These are phyloP conservation scores for Myotis lucifugus DNA, from an alignment of 2,113 vertebrate genomes.

Conservation along the genomic window DNA sequence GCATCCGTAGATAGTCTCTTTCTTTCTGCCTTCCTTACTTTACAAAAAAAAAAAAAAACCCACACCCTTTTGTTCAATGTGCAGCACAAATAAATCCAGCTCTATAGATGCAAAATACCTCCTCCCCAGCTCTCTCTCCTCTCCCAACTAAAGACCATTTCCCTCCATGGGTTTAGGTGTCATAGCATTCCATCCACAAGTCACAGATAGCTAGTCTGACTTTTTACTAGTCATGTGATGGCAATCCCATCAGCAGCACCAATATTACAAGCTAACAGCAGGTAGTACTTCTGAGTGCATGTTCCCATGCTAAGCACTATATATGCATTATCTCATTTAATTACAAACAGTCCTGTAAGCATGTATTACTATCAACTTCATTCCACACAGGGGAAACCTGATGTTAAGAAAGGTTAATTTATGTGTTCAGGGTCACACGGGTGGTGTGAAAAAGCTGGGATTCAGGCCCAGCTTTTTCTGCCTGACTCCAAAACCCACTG, in stretches of 20 bases:
- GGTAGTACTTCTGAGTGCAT: background rate
- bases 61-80: background rate
- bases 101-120: background rate
- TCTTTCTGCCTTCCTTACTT: background rate
- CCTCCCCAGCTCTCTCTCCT: background rate
- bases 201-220: background rate
- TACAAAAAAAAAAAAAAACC: background rate
- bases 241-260: background rate
- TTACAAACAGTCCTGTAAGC: background rate
- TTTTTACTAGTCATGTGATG: background rate
- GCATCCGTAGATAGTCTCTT: background rate
- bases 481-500: background rate
- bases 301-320: background rate
- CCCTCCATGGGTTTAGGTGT: background rate
- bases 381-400: background rate
- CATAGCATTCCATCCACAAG: background rate
- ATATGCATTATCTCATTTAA: background rate
- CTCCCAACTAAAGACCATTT: background rate
- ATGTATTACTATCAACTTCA: background rate
- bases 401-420: conserved; percentile 35
- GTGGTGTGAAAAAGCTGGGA: background rate
- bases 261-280: background rate
- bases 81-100: conserved; percentile 23
- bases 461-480: background rate
- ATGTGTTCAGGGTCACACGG: background rate